Percentiles rank a stretch among this genome's conserved stretches.
These are phyloP conservation scores for Bactericera cockerelli DNA, from an alignment of 1,140 invertebrate species.

Conservation along the genomic window DNA sequence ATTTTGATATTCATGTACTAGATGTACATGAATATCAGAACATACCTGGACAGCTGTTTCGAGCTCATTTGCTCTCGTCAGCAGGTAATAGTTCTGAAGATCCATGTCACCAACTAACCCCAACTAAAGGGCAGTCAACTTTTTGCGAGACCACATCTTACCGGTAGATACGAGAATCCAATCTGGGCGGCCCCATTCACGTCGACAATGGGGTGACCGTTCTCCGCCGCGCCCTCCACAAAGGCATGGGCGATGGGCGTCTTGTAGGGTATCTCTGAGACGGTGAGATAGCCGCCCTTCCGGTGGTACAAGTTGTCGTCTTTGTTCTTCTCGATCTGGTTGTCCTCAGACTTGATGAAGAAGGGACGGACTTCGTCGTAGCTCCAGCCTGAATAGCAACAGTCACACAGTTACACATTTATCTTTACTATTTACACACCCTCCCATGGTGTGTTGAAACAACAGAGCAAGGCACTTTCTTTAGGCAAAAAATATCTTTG, in stretches of 20 bases:
- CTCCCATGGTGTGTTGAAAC: slow-evolving; percentile 37
- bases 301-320: slow-evolving; percentile 36
- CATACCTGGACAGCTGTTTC: no score
- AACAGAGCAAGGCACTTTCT: no score
- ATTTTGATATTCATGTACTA: no score
- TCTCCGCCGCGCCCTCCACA: slow-evolving; percentile 31
- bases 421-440: slow-evolving; percentile 63
- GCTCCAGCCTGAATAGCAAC: slow-evolving; percentile 54
- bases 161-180: slow-evolving; percentile 37
- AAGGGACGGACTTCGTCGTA: slow-evolving; percentile 67
- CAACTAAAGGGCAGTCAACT: no score
- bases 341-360: slow-evolving; percentile 62
- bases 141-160: no score
- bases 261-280: slow-evolving; percentile 26
- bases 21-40: no score
- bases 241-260: slow-evolving; percentile 31
- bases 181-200: slow-evolving; percentile 35
- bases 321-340: slow-evolving; percentile 37
- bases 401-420: no score
- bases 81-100: no score
- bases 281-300: slow-evolving; percentile 26
- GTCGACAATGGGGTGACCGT: slow-evolving; percentile 36
- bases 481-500: no score
- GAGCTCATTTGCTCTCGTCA: no score
- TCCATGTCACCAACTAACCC: no score